Evolutionary conservation across 2,113 vertebrate species (phyloP).

Genomic region (Entomyzon cyanotis): DNA sequence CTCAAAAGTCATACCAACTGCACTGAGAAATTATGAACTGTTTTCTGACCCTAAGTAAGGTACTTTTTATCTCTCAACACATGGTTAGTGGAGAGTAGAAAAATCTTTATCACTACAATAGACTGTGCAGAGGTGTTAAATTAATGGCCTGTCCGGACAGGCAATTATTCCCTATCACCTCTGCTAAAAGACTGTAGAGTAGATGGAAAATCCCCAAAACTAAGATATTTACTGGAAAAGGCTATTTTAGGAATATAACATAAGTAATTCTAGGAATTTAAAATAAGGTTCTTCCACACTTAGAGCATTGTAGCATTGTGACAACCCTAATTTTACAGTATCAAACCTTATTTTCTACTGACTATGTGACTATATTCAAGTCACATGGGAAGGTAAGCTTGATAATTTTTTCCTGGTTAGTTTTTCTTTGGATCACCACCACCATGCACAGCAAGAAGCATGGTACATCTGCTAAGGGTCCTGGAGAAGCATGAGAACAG

Average conservation of each 20-base stretch:
- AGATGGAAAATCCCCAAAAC: not conserved
- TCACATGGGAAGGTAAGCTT: not conserved
- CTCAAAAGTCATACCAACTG: not conserved
- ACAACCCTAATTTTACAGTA: not conserved
- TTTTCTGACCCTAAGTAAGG: not conserved
- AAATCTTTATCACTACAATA: not conserved
- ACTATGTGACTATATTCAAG: not conserved
- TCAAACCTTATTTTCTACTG: not conserved
- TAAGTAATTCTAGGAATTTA: not conserved
- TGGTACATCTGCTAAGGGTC: not conserved
- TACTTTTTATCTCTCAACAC: not conserved
- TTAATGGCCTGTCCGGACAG: not conserved
- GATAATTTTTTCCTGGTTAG: not conserved
- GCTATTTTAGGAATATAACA: not conserved
- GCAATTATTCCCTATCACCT: not conserved
- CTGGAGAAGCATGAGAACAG: not conserved
- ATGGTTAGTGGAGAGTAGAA: not conserved
- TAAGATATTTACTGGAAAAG: not conserved
- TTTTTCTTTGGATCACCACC: not conserved
- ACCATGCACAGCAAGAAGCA: not conserved
- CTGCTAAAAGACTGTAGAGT: not conserved
- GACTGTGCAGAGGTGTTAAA: not conserved
- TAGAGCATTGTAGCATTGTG: not conserved
- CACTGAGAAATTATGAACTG: not conserved
- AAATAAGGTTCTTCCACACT: not conserved